phyloP scores from a whole-genome alignment of 2,888 invertebrate genomes.

The Neuroscelio doddi region DNA sequence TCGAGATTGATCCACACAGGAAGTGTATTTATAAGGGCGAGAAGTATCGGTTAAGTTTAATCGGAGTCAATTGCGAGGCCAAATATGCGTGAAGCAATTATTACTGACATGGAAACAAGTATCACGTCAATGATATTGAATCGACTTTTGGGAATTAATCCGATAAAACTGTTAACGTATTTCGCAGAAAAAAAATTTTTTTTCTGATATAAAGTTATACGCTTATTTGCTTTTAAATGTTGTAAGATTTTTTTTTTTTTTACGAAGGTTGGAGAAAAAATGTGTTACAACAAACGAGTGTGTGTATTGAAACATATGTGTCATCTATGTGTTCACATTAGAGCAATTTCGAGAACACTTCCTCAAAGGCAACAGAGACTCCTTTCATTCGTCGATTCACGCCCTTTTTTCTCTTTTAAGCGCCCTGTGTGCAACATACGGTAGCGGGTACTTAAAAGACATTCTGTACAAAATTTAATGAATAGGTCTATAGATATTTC shows the following conservation, averaged over 20 bases:
- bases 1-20: too few relatives aligned
- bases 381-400: conserved; percentile 32
- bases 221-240: conserved; percentile 5
- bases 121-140: too few relatives aligned
- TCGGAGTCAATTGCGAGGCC: too few relatives aligned
- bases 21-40: too few relatives aligned
- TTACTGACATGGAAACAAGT: too few relatives aligned
- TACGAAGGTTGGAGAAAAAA: conserved; percentile 10
- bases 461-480: conserved; percentile 40
- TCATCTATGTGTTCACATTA: too few relatives aligned
- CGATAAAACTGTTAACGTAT: too few relatives aligned
- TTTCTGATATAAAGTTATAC: too few relatives aligned
- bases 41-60: too few relatives aligned
- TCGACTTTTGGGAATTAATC: too few relatives aligned
- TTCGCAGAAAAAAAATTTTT: too few relatives aligned
- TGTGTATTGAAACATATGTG: conserved; percentile 2
- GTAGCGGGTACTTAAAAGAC: conserved; percentile 35
- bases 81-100: too few relatives aligned
- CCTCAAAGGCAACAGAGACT: conserved; percentile 34
- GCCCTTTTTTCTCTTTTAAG: conserved; percentile 16
- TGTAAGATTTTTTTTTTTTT: conserved; percentile 20
- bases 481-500: conserved; percentile 37
- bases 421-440: conserved; percentile 18
- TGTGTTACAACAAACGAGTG: conserved; percentile 1
- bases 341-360: conserved; percentile 34